phyloP scores from a whole-genome alignment of 2,797 vertebrate species.

The Emys orbicularis region DNA sequence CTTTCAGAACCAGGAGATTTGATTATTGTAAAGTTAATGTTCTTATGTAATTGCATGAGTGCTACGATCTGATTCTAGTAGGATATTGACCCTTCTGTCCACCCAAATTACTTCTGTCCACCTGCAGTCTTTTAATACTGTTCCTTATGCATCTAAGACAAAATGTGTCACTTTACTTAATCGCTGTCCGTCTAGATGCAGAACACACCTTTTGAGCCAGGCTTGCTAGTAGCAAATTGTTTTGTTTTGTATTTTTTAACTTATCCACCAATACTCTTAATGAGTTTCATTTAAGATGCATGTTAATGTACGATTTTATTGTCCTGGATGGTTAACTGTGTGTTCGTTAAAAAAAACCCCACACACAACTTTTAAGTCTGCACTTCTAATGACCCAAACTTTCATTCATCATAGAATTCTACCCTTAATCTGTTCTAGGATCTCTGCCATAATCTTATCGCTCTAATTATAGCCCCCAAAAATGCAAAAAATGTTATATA shows the following conservation, averaged over 20 bases:
- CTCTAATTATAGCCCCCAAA: constrained; percentile 88
- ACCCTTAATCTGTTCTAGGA: constrained; percentile 88
- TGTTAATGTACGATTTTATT: neutral
- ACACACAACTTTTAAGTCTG: constrained; percentile 56
- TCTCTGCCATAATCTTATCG: constrained; percentile 87
- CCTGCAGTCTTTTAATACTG: neutral
- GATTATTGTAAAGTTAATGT: neutral
- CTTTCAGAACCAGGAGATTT: neutral
- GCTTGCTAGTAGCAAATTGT: neutral
- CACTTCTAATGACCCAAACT: constrained; percentile 81
- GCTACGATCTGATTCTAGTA: neutral
- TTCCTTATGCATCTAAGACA: neutral
- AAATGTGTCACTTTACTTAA: neutral
- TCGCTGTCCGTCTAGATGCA: neutral
- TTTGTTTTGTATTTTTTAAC: rapidly evolving
- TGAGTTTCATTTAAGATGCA: neutral
- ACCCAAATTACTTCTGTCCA: neutral
- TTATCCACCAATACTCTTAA: neutral
- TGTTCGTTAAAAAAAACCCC: neutral
- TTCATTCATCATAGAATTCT: constrained; percentile 79
- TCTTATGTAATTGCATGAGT: neutral
- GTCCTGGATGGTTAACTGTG: constrained; percentile 26
- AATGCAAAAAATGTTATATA: constrained; percentile 91
- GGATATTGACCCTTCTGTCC: neutral
- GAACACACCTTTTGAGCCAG: neutral